phyloP scores from a whole-genome alignment of 2,888 invertebrate species.

The Cheilosia pagana region DNA sequence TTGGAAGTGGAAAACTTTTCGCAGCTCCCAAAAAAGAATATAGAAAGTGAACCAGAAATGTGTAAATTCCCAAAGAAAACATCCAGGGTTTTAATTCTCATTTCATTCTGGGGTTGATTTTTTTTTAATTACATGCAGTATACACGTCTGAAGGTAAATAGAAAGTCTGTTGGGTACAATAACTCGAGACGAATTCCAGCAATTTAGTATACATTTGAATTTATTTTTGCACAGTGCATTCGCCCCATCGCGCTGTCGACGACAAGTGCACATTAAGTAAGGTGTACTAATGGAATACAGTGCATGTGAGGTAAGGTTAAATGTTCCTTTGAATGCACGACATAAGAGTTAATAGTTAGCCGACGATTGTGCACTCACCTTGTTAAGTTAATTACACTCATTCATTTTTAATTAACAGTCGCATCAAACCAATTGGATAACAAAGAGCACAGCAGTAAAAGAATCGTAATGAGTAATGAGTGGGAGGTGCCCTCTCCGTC shows the following conservation, averaged over 20 bases:
- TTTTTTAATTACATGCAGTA: slow-evolving; percentile 39
- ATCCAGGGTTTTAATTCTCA: slow-evolving; percentile 7
- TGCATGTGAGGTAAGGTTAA: slow-evolving; percentile 24
- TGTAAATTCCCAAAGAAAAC: slow-evolving; percentile 4
- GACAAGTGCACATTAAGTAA: slow-evolving; percentile 49
- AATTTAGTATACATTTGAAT: not conserved
- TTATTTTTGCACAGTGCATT: slow-evolving; percentile 9
- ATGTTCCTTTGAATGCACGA: slow-evolving; percentile 30
- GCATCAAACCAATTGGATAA: not conserved
- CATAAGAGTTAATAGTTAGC: slow-evolving; percentile 58
- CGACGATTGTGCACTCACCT: slow-evolving; percentile 47
- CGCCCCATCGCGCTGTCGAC: slow-evolving; percentile 1
- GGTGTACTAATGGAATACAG: slow-evolving; percentile 38
- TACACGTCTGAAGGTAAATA: not conserved
- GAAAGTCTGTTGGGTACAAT: not conserved
- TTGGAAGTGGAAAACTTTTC: slow-evolving; percentile 40
- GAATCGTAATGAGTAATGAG: not conserved
- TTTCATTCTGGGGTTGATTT: not conserved
- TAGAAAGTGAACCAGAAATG: not conserved
- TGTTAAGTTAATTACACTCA: slow-evolving; percentile 66
- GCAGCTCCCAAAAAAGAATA: not conserved
- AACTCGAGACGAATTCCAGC: not conserved
- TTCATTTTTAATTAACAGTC: slow-evolving; percentile 71
- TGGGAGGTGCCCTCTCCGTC: too few relatives aligned
- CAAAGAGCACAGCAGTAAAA: slow-evolving; percentile 20